Evolutionary conservation across 2,888 invertebrate genomes (phyloP).

Genomic region (Eucera pruinosa): DNA sequence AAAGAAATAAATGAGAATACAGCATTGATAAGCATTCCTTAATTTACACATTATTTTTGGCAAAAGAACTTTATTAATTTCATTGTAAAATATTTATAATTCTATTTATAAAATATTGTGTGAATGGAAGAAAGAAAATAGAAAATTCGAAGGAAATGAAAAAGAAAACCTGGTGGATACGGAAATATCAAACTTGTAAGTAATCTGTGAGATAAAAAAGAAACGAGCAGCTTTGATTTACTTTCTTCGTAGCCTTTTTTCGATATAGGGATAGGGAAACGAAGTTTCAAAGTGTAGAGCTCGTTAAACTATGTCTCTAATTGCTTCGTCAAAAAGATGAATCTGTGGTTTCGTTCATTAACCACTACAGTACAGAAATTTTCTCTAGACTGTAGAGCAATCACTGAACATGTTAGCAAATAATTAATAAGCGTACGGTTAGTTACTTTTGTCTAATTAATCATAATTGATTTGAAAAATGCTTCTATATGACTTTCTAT

Average conservation of each 20-base stretch:
- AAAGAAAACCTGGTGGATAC: not conserved
- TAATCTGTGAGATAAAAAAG: not conserved
- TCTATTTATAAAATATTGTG: not conserved
- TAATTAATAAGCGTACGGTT: not conserved
- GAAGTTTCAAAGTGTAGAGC: slow-evolving; percentile 18
- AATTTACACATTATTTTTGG: not conserved
- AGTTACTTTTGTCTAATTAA: not conserved
- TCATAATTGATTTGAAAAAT: too few relatives aligned
- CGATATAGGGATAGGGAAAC: not conserved
- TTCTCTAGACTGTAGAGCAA: not conserved
- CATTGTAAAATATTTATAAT: not conserved
- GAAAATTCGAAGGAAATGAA: not conserved
- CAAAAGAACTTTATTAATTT: too few relatives aligned
- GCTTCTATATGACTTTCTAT: too few relatives aligned
- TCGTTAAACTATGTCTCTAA: slow-evolving; percentile 21
- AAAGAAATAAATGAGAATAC: too few relatives aligned
- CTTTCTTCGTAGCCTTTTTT: not conserved
- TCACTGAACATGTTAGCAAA: not conserved
- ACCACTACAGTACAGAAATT: not conserved
- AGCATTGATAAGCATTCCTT: not conserved
- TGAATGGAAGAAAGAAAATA: not conserved
- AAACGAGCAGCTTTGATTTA: not conserved
- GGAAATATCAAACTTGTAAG: not conserved
- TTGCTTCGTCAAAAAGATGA: slow-evolving; percentile 4
- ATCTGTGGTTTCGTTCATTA: slow-evolving; percentile 1